Conservation (phyloP, 2,888 invertebrate genomes). For the Caradrina clavipalpis region DNA sequence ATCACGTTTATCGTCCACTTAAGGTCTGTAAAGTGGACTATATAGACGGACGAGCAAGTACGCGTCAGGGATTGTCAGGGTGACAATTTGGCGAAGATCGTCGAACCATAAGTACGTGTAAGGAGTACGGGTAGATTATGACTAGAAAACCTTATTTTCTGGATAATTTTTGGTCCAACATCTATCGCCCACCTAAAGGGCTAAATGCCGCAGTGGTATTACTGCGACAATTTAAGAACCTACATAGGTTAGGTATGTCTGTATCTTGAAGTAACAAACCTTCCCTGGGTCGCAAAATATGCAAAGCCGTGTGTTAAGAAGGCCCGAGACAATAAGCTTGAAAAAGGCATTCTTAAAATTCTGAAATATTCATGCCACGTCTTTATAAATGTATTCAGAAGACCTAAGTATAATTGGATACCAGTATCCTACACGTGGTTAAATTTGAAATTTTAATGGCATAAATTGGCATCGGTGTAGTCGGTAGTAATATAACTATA, state of each 20-base stretch:
- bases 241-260: too few relatives aligned
- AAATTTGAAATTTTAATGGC: background rate
- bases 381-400: background rate
- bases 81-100: too few relatives aligned
- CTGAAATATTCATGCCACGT: slow-evolving; percentile 5
- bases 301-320: slow-evolving; percentile 3
- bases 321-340: slow-evolving; percentile 9
- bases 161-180: too few relatives aligned
- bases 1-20: background rate
- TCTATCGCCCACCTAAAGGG: background rate
- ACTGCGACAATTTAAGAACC: too few relatives aligned
- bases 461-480: background rate
- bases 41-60: background rate
- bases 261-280: slow-evolving; percentile 10
- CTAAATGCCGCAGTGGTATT: background rate
- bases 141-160: too few relatives aligned
- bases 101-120: too few relatives aligned
- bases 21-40: background rate
- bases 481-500: too few relatives aligned
- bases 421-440: background rate
- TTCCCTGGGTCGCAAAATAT: slow-evolving; percentile 9
- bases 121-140: too few relatives aligned
- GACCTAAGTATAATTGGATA: background rate
- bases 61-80: background rate
- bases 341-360: slow-evolving; percentile 6